phyloP scores from a whole-genome alignment of 2,797 vertebrate genomes.

The Buphagus erythrorhynchus region DNA sequence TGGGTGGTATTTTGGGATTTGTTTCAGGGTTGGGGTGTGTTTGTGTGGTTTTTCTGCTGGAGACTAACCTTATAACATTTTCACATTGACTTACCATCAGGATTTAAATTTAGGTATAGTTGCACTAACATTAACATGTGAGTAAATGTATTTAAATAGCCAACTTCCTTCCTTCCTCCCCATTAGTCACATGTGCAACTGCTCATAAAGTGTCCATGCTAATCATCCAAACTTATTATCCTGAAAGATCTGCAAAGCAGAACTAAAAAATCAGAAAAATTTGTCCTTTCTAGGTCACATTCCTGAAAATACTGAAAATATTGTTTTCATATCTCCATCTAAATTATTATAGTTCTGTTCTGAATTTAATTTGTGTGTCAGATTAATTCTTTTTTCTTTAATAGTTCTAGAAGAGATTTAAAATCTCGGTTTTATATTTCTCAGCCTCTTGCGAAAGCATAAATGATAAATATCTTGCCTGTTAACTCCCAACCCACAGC shows the following conservation, averaged over 20 bases:
- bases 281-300: not conserved
- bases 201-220: not conserved
- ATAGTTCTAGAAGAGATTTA: not conserved
- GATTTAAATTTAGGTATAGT: not conserved
- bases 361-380: not conserved
- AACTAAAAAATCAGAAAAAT: not conserved
- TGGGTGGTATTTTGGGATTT: not conserved
- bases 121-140: not conserved
- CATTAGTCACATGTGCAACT: not conserved
- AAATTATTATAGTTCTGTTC: not conserved
- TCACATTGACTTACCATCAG: not conserved
- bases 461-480: not conserved
- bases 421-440: not conserved
- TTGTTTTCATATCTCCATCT: not conserved
- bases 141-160: not conserved
- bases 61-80: not conserved
- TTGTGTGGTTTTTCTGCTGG: not conserved
- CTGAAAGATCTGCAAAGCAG: not conserved
- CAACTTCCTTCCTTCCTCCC: not conserved
- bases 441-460: not conserved
- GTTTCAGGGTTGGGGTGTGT: rapidly evolving
- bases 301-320: not conserved
- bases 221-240: not conserved
- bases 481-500: not conserved
- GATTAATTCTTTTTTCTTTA: not conserved